phyloP scores from a whole-genome alignment of 2,797 vertebrate species.

The Sebastes oblongus region DNA sequence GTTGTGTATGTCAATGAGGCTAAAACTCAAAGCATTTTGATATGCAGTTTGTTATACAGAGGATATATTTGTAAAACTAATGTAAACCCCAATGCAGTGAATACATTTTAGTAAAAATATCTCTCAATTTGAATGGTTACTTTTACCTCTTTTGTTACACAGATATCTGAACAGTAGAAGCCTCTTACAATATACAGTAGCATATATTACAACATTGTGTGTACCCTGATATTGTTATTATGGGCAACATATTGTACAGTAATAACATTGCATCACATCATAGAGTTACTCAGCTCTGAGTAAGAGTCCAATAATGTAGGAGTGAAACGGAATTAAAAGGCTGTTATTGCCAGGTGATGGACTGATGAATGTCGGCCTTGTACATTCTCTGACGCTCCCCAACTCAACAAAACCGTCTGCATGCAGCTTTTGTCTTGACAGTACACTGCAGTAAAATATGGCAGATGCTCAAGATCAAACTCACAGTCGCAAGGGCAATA shows the following conservation, averaged over 20 bases:
- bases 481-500: rapidly evolving
- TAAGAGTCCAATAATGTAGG: not conserved
- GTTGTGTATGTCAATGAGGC: not conserved
- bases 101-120: not conserved
- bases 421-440: not conserved
- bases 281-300: not conserved
- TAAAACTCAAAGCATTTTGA: not conserved
- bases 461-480: not conserved
- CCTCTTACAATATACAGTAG: not conserved
- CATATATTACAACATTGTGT: not conserved
- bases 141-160: not conserved
- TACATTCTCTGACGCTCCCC: not conserved
- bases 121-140: not conserved
- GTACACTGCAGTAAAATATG: not conserved
- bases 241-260: not conserved
- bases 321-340: not conserved
- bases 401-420: not conserved
- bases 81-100: not conserved
- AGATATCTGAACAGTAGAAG: not conserved
- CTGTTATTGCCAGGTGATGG: not conserved
- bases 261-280: not conserved
- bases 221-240: not conserved
- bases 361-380: not conserved
- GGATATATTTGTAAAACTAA: not conserved
- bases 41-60: not conserved